phyloP scores from a whole-genome alignment of 2,888 invertebrate species.

The Esperia sulphurella region DNA sequence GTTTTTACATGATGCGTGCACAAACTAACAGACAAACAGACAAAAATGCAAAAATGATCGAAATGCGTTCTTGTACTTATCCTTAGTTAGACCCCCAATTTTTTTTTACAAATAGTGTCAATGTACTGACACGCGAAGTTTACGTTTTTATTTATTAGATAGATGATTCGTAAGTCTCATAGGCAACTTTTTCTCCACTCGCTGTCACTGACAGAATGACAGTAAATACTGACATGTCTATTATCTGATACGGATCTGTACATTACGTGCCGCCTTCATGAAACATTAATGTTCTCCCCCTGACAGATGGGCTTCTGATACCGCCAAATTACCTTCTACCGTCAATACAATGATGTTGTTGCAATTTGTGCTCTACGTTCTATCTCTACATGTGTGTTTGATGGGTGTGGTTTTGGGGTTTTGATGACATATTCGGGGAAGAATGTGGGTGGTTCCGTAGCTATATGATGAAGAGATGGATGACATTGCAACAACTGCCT shows the following conservation, averaged over 20 bases:
- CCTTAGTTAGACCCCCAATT: no score
- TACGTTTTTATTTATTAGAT: no score
- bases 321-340: not conserved
- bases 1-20: no score
- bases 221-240: constrained; percentile 19
- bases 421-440: no score
- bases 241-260: constrained; percentile 23
- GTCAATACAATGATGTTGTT: not conserved
- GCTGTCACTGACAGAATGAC: not conserved
- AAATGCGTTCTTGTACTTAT: no score
- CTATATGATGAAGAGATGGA: no score
- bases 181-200: not conserved
- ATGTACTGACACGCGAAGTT: no score
- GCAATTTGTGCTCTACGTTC: not conserved
- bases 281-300: constrained; percentile 19
- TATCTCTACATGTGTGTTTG: not conserved
- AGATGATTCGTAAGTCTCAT: not conserved
- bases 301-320: constrained; percentile 19
- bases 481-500: no score
- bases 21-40: no score
- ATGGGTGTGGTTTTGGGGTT: not conserved
- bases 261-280: constrained; percentile 17
- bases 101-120: no score
- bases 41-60: no score
- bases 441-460: no score